A percentile compares a stretch with the other conserved stretches of the same genome.
Conservation (phyloP, 2,888 invertebrate genomes). For the Phalera bucephala region DNA sequence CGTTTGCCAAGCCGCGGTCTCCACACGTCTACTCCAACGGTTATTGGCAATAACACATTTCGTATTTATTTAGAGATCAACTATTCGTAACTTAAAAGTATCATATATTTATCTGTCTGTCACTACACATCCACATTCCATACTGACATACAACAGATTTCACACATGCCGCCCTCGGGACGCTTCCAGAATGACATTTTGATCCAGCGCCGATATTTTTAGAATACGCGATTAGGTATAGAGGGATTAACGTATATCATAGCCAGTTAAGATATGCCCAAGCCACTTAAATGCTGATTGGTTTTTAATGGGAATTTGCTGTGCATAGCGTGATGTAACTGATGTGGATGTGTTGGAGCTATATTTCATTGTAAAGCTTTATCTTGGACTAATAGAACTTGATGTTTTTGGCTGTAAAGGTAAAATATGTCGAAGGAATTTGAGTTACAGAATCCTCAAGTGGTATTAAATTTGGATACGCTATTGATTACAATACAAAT, state of each 20-base stretch:
- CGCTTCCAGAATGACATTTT: slow-evolving; percentile 29
- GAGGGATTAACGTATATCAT: slow-evolving; percentile 30
- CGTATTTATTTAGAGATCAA: no score
- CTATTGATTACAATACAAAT: no score
- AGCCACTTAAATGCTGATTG: slow-evolving; percentile 36
- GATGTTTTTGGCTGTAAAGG: no score
- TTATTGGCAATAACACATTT: no score
- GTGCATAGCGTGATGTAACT: background rate
- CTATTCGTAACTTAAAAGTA: no score
- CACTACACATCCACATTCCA: slow-evolving; percentile 29
- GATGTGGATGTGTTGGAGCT: background rate
- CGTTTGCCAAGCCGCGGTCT: no score
- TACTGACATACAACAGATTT: slow-evolving; percentile 34
- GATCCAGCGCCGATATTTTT: slow-evolving; percentile 34
- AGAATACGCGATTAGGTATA: slow-evolving; percentile 29
- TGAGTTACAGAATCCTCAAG: no score
- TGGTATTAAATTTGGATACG: no score
- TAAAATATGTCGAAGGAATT: no score
- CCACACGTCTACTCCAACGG: no score
- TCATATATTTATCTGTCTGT: slow-evolving; percentile 11
- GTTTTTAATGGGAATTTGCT: slow-evolving; percentile 37
- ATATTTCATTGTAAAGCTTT: no score
- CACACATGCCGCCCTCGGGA: slow-evolving; percentile 27
- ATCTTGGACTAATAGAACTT: no score
- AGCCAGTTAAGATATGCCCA: slow-evolving; percentile 30